Evolutionary conservation across 2,888 invertebrate genomes (phyloP).

Genomic region (Tipula unca): DNA sequence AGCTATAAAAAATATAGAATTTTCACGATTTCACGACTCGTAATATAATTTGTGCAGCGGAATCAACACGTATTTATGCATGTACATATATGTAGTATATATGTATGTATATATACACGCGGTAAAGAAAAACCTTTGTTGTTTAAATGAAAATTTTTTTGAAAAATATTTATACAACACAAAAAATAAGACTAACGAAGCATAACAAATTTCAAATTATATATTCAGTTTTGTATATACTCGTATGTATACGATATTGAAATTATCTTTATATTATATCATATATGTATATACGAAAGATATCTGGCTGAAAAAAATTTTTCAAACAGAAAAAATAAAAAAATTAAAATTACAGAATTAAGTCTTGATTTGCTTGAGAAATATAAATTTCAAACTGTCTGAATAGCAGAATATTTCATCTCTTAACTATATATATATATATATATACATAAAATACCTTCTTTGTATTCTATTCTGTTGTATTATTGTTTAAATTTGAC

Average conservation of each 20-base stretch:
- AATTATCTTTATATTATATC: neutral
- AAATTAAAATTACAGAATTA: neutral
- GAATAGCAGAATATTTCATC: neutral
- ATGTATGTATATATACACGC: neutral
- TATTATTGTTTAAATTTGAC: neutral
- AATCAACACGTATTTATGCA: neutral
- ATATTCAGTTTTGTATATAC: neutral
- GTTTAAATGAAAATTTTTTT: neutral
- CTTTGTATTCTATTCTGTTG: neutral
- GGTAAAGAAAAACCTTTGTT: neutral
- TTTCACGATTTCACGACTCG: slow-evolving; percentile 2
- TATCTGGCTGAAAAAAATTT: neutral
- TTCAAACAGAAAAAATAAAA: neutral
- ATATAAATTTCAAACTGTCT: neutral
- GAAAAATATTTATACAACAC: neutral
- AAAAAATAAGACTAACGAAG: neutral
- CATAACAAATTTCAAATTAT: slow-evolving; percentile 2
- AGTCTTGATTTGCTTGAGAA: neutral
- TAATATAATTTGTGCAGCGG: neutral
- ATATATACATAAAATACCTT: neutral
- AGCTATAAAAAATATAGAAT: neutral
- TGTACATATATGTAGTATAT: too few species aligned
- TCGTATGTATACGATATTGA: neutral
- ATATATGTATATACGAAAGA: neutral
- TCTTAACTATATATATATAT: neutral